Evolutionary conservation across 2,113 vertebrate species (phyloP).

Genomic region (Eurystomus gularis): DNA sequence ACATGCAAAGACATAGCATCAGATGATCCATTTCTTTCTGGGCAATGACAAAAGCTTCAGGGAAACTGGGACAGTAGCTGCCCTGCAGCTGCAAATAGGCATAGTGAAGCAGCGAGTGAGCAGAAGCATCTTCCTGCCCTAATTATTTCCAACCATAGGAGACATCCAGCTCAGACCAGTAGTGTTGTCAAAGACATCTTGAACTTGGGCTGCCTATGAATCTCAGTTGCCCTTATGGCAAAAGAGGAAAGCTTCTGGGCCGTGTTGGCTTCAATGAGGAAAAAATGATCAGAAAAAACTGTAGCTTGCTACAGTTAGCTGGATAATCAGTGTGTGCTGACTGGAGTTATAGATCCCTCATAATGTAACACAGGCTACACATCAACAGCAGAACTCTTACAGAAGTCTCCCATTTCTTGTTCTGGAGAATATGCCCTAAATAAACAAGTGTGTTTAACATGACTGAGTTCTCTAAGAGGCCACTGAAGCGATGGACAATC

Average conservation of each 20-base stretch:
- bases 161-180: not conserved
- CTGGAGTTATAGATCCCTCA: not conserved
- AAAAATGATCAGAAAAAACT: not conserved
- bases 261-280: not conserved
- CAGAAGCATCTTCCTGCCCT: not conserved
- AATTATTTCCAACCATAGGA: not conserved
- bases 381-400: not conserved
- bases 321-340: not conserved
- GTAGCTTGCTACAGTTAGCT: not conserved
- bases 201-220: not conserved
- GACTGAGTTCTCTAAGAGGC: not conserved
- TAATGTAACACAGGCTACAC: not conserved
- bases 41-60: not conserved
- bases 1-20: not conserved
- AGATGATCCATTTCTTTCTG: not conserved
- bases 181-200: not conserved
- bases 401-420: not conserved
- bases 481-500: not conserved
- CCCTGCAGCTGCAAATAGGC: not conserved
- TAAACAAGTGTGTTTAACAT: not conserved
- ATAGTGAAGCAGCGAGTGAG: not conserved
- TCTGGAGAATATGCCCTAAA: not conserved
- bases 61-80: not conserved
- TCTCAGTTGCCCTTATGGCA: not conserved
- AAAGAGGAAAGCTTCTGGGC: not conserved